phyloP scores from a whole-genome alignment of 1,140 invertebrate genomes.

The Reticulitermes speratus region DNA sequence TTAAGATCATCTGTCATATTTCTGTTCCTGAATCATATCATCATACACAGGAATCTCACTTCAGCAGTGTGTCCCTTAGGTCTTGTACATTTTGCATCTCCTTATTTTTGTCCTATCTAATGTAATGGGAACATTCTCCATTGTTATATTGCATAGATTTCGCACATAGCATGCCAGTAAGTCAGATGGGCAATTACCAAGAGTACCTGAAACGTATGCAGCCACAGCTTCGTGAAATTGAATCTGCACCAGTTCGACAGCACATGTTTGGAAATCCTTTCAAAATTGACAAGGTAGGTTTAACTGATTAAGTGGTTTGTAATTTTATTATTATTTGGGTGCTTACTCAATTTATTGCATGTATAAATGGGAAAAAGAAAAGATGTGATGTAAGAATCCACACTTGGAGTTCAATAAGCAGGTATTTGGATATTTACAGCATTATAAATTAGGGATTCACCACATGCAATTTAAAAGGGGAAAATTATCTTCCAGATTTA shows the following conservation, averaged over 20 bases:
- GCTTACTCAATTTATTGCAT: not conserved
- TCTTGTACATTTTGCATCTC: too few relatives aligned
- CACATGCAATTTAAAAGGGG: too few relatives aligned
- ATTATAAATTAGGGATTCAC: too few relatives aligned
- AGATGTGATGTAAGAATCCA: not conserved
- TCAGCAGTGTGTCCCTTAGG: too few relatives aligned
- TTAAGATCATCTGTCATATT: too few relatives aligned
- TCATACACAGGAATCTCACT: too few relatives aligned
- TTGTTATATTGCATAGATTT: constrained; percentile 61
- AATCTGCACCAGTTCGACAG: constrained; percentile 91
- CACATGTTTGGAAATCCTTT: constrained; percentile 99
- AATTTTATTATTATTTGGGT: not conserved
- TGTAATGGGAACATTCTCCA: not conserved
- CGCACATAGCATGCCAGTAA: constrained; percentile 90
- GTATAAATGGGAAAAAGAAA: not conserved
- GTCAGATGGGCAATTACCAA: constrained; percentile 99
- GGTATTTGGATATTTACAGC: too few relatives aligned
- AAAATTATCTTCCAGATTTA: too few relatives aligned
- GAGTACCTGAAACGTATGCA: constrained; percentile 94
- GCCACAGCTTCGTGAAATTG: constrained; percentile 89
- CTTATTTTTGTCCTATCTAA: too few relatives aligned
- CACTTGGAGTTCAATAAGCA: not conserved
- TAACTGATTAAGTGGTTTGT: not conserved
- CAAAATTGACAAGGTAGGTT: constrained; percentile 83
- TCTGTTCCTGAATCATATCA: too few relatives aligned